phyloP scores from a whole-genome alignment of 2,888 invertebrate genomes.

The Plutella xylostella region DNA sequence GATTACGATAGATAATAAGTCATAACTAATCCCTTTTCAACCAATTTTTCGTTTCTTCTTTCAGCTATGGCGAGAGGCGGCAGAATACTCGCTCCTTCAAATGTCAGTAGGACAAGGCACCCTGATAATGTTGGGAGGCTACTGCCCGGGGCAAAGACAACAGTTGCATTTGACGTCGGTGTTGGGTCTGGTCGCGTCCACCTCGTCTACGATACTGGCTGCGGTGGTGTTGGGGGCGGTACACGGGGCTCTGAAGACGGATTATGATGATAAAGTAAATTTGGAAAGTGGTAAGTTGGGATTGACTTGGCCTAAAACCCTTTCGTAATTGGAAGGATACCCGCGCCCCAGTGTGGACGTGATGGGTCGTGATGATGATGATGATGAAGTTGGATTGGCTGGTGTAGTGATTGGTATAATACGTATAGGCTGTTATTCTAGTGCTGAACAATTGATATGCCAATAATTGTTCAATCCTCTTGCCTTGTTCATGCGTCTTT shows the following conservation, averaged over 20 bases:
- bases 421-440: no score
- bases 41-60: conserved; percentile 9
- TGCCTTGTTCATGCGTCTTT: no score
- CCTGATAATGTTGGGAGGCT: conserved; percentile 48
- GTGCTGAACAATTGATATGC: no score
- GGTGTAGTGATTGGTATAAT: no score
- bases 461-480: no score
- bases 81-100: conserved; percentile 49
- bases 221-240: conserved; percentile 42
- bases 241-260: conserved; percentile 40
- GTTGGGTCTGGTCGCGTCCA: conserved; percentile 37
- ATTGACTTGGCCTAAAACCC: no score
- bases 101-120: conserved; percentile 50
- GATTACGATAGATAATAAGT: no score
- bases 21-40: no score
- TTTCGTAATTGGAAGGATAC: no score
- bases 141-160: conserved; percentile 40
- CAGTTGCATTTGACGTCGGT: conserved; percentile 35
- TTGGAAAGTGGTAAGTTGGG: conserved; percentile 31
- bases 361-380: no score
- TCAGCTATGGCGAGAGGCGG: conserved; percentile 56
- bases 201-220: conserved; percentile 32
- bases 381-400: no score
- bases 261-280: conserved; percentile 42
- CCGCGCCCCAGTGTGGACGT: no score